These are phyloP conservation scores for Plestiodon gilberti DNA, from an alignment of 2,113 vertebrate genomes.

Conservation along the genomic window DNA sequence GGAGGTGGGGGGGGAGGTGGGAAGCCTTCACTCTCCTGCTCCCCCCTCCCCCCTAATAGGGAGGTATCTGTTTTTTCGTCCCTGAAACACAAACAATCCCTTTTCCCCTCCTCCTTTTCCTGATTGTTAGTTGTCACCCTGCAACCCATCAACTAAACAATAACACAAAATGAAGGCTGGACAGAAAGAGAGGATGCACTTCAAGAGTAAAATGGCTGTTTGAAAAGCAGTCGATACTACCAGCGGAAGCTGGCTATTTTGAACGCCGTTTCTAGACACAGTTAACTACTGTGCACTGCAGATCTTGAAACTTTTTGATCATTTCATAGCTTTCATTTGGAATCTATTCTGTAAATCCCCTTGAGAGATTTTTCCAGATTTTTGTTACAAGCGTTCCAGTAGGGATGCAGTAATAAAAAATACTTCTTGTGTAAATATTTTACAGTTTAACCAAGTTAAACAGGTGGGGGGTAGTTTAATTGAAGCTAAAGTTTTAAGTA, in stretches of 20 bases:
- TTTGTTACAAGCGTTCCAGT: too few relatives aligned
- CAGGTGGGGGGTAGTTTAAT: not conserved
- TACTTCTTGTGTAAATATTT: too few relatives aligned
- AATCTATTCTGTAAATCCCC: too few relatives aligned
- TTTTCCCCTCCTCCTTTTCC: not conserved
- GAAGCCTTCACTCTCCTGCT: constrained; percentile 28
- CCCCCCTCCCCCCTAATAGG: constrained; percentile 27
- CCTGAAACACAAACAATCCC: constrained; percentile 23
- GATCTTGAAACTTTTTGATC: not conserved
- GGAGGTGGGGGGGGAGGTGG: constrained; percentile 46
- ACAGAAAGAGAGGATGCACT: constrained; percentile 50
- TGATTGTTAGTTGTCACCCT: not conserved
- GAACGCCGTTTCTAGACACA: constrained; percentile 22
- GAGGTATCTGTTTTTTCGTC: constrained; percentile 28
- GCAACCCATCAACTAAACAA: constrained; percentile 14
- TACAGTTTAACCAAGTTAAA: not conserved
- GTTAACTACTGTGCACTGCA: constrained; percentile 14
- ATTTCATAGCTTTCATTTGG: not conserved
- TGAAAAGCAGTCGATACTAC: constrained; percentile 30
- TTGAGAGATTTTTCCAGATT: too few relatives aligned
- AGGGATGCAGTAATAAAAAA: too few relatives aligned
- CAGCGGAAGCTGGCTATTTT: constrained; percentile 54
- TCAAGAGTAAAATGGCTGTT: constrained; percentile 72
- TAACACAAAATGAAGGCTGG: constrained; percentile 68
- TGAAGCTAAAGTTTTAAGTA: not conserved